Evolutionary conservation across 30 jellyfish, hydroid and myxozoan genomes (phyloP).

Genomic region (Hydractinia echinata): DNA sequence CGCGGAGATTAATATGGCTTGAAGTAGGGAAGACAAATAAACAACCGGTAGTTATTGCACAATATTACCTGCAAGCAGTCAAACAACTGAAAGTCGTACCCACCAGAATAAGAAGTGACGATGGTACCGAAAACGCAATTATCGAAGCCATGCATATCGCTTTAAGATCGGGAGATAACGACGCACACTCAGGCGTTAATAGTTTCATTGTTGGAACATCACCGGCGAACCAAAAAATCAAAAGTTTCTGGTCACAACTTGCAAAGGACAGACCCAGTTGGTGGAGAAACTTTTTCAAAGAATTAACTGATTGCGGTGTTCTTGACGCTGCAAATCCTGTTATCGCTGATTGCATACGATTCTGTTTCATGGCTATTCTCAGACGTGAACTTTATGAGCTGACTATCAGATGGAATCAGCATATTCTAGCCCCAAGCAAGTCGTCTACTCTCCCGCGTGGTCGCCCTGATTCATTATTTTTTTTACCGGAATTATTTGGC

Average conservation of each 20-base stretch:
- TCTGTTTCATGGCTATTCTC: conserved; percentile 48
- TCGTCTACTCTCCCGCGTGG: conserved; percentile 43
- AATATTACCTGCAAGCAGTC: conserved; percentile 36
- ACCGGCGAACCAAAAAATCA: too few species aligned
- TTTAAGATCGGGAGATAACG: conserved; percentile 29
- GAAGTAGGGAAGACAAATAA: conserved; percentile 32
- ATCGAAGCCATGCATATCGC: conserved; percentile 38
- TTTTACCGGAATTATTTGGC: conserved; percentile 37
- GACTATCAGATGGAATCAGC: conserved; percentile 40
- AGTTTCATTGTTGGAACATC: conserved; percentile 33
- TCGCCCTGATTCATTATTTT: conserved; percentile 49
- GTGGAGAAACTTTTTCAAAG: conserved; percentile 60
- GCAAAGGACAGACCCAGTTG: conserved; percentile 43
- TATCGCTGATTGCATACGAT: conserved; percentile 41
- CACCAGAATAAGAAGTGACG: conserved; percentile 33
- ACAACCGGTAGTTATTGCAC: conserved; percentile 39
- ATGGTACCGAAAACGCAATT: conserved; percentile 46
- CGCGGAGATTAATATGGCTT: conserved; percentile 50
- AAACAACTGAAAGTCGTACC: conserved; percentile 52
- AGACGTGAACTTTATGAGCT: conserved; percentile 46
- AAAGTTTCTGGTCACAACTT: conserved; percentile 51
- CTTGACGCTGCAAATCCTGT: conserved; percentile 41
- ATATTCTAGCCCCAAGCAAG: conserved; percentile 21
- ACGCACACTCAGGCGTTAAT: conserved; percentile 22
- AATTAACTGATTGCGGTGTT: conserved; percentile 35